A percentile compares a stretch with the other conserved stretches of the same genome.
phyloP scores from a whole-genome alignment of 2,888 invertebrate genomes.

The Pasiphila rectangulata region DNA sequence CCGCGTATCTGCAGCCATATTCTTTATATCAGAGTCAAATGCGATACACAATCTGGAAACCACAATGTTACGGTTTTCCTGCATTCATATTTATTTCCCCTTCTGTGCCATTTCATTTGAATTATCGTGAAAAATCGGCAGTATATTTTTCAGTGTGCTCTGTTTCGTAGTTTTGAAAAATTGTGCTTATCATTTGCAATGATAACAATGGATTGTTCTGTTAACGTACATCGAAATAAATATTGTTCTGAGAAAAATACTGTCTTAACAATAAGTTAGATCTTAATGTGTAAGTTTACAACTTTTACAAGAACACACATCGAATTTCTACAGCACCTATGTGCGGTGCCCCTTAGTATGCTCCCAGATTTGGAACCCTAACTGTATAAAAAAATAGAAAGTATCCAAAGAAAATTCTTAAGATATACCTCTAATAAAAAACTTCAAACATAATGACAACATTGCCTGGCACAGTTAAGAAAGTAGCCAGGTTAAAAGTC shows the following conservation, averaged over 20 bases:
- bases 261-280: too few species aligned
- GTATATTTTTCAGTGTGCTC: constrained; percentile 17
- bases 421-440: too few species aligned
- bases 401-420: too few species aligned
- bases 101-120: constrained; percentile 20
- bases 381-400: too few species aligned
- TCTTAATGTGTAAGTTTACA: too few species aligned
- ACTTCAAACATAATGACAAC: too few species aligned
- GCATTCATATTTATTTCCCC: constrained; percentile 22
- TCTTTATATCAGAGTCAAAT: constrained; percentile 22
- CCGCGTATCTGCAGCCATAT: constrained; percentile 20
- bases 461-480: too few species aligned
- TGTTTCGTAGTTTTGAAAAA: constrained; percentile 12
- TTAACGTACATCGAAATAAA: background rate
- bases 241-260: too few species aligned
- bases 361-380: too few species aligned
- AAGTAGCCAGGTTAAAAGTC: too few species aligned
- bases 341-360: too few species aligned
- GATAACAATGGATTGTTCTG: background rate
- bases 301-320: constrained; percentile 6
- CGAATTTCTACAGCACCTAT: constrained; percentile 3
- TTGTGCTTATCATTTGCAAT: constrained; percentile 9
- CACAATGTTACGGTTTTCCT: constrained; percentile 22
- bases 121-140: constrained; percentile 21
- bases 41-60: constrained; percentile 20